phyloP scores from a whole-genome alignment of 2,113 vertebrate genomes.

The Triplophysa tibetana region DNA sequence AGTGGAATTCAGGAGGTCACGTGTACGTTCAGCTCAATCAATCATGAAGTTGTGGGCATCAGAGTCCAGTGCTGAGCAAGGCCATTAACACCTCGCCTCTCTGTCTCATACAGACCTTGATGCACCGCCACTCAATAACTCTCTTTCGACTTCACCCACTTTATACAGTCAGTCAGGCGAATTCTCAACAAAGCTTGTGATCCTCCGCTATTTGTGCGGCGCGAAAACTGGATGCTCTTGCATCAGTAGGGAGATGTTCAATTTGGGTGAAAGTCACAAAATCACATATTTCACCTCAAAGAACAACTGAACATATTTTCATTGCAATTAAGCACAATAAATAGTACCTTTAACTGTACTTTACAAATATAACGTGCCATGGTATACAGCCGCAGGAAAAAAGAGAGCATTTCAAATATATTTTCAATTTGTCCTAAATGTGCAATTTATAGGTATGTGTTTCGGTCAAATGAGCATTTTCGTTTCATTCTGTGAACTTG shows the following conservation, averaged over 20 bases:
- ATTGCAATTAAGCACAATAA: not conserved
- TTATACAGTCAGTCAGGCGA: constrained; percentile 18
- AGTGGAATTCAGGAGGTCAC: constrained; percentile 16
- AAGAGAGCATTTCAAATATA: too few relatives aligned
- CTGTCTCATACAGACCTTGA: constrained; percentile 35
- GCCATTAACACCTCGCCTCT: constrained; percentile 22
- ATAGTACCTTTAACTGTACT: too few relatives aligned
- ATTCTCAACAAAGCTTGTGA: constrained; percentile 7
- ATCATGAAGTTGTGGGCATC: constrained; percentile 2
- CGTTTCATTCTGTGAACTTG: too few relatives aligned
- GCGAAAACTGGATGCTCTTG: not conserved
- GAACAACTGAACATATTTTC: not conserved
- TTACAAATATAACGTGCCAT: too few relatives aligned
- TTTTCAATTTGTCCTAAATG: too few relatives aligned
- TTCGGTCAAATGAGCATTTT: too few relatives aligned
- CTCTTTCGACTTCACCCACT: constrained; percentile 20
- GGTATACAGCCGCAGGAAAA: too few relatives aligned
- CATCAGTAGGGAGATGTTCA: not conserved
- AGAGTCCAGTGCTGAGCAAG: not conserved
- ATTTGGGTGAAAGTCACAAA: not conserved
- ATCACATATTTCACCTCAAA: too few relatives aligned
- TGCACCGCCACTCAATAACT: constrained; percentile 37
- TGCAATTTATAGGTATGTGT: too few relatives aligned
- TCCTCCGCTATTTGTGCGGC: not conserved
- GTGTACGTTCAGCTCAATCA: constrained; percentile 30